A percentile compares a stretch with the other conserved stretches of the same genome.
phyloP scores from a whole-genome alignment of 1,140 invertebrate species.

The Penaeus indicus region DNA sequence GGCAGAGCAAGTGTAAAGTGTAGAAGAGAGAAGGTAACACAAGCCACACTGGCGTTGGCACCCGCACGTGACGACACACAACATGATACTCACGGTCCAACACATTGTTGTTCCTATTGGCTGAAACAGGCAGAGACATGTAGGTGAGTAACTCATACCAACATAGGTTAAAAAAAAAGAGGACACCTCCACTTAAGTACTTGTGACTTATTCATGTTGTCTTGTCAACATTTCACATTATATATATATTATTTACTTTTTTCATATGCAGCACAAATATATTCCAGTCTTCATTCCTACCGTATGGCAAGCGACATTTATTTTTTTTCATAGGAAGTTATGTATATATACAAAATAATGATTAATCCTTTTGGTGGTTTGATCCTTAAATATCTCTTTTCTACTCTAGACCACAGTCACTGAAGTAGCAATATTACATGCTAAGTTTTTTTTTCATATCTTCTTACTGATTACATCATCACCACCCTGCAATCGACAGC shows the following conservation, averaged over 20 bases:
- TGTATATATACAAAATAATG: conserved; percentile 31
- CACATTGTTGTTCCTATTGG: conserved; percentile 67
- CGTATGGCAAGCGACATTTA: conserved; percentile 3
- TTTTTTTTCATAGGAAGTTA: not conserved
- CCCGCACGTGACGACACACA: conserved; percentile 42
- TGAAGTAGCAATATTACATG: conserved; percentile 41
- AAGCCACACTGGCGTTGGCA: not conserved
- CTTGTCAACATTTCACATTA: no score
- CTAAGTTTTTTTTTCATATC: conserved; percentile 37
- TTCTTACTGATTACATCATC: conserved; percentile 44
- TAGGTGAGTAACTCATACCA: conserved; percentile 53
- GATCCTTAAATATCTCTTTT: not conserved
- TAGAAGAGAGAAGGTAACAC: no score
- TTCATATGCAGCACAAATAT: conserved; percentile 23
- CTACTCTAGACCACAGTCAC: conserved; percentile 31
- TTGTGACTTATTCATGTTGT: no score
- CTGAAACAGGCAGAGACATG: conserved; percentile 64
- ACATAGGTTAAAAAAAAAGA: conserved; percentile 19
- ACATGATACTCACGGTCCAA: conserved; percentile 66
- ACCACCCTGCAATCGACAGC: no score
- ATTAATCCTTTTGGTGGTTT: conserved; percentile 12
- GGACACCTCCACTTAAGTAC: not conserved
- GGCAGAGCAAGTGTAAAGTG: no score
- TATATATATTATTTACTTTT: no score
- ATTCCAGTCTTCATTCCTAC: conserved; percentile 36